These are phyloP conservation scores for Tigriopus californicus DNA, from an alignment of 2,888 invertebrate species.

Conservation along the genomic window DNA sequence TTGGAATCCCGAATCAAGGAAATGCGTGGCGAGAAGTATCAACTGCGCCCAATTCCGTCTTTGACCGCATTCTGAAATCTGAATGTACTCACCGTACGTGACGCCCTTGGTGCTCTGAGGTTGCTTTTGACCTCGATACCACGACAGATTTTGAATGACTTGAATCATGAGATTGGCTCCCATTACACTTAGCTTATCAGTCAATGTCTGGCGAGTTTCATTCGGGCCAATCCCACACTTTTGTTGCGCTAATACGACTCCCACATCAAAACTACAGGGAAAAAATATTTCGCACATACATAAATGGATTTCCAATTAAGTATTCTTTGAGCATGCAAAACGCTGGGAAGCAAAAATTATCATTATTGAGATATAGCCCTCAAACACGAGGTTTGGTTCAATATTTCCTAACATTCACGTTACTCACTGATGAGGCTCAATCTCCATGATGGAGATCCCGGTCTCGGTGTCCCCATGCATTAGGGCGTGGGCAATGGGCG, in stretches of 20 bases:
- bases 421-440: slow-evolving; percentile 21
- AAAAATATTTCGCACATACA: no score
- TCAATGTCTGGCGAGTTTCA: slow-evolving; percentile 44
- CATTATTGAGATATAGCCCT: not conserved
- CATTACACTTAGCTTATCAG: slow-evolving; percentile 40
- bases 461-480: slow-evolving; percentile 28
- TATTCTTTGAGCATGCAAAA: not conserved
- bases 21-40: no score
- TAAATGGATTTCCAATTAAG: not conserved
- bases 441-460: slow-evolving; percentile 30
- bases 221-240: slow-evolving; percentile 35
- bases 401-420: not conserved
- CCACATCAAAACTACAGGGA: slow-evolving; percentile 49
- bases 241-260: slow-evolving; percentile 32
- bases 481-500: slow-evolving; percentile 30
- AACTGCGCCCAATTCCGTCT: not conserved
- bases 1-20: no score
- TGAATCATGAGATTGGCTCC: slow-evolving; percentile 48
- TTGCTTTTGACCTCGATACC: slow-evolving; percentile 36
- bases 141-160: slow-evolving; percentile 39
- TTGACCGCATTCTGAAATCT: slow-evolving; percentile 22
- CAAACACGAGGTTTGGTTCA: not conserved
- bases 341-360: no score
- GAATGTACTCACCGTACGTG: slow-evolving; percentile 41
- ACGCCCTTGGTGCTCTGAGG: slow-evolving; percentile 42